phyloP scores from a whole-genome alignment of 2,797 vertebrate species.

The Leptodactylus fallax region DNA sequence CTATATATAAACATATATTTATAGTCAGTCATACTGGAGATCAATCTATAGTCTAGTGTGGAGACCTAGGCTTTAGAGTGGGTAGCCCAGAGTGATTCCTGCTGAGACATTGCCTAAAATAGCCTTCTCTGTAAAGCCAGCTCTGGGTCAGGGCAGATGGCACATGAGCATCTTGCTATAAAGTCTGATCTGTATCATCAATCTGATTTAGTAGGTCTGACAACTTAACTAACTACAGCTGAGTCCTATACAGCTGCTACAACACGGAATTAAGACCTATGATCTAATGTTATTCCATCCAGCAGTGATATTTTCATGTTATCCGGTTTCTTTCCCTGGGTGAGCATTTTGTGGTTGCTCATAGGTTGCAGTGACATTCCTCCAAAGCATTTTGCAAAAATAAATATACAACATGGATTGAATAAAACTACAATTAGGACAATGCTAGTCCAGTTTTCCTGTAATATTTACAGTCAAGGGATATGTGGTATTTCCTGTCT shows the following conservation, averaged over 20 bases:
- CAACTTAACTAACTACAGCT: not conserved
- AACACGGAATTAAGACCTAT: not conserved
- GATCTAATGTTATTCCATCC: not conserved
- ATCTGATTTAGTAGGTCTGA: conserved; percentile 42
- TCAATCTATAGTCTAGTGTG: conserved; percentile 14
- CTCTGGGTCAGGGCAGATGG: conserved; percentile 56
- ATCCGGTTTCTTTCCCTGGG: not conserved
- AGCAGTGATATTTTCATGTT: not conserved
- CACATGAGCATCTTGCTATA: conserved; percentile 18
- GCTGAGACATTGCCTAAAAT: conserved; percentile 56
- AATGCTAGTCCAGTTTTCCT: not conserved
- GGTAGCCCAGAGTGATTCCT: conserved; percentile 18
- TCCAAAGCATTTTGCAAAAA: not conserved
- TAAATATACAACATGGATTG: not conserved
- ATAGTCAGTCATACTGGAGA: conserved; percentile 6
- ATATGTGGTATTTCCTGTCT: conserved; percentile 27
- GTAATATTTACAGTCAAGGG: not conserved
- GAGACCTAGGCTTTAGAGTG: conserved; percentile 25
- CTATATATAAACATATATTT: conserved; percentile 43
- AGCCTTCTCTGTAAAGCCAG: conserved; percentile 50
- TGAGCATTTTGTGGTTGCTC: not conserved
- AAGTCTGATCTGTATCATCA: conserved; percentile 38
- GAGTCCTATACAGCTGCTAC: conserved; percentile 15
- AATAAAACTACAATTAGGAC: not conserved
- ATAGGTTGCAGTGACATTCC: not conserved